Conservation (phyloP, 30 jellyfish, hydroid and myxozoan genomes). For the Chrysaora quinquecirrha region DNA sequence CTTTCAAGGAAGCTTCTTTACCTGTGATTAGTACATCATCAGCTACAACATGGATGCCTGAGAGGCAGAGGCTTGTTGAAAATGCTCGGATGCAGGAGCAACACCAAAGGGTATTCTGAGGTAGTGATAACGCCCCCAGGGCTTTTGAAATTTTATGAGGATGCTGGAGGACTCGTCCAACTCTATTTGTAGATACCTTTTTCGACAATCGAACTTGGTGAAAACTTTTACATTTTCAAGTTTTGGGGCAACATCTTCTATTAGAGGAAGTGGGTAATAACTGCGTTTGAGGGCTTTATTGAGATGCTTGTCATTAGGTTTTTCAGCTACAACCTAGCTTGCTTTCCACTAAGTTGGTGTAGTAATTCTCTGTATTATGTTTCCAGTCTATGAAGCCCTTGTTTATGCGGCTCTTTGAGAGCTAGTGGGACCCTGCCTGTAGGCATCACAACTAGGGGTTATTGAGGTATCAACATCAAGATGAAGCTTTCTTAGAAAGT, state of each 20-base stretch:
- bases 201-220: conserved; percentile 30
- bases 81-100: conserved; percentile 50
- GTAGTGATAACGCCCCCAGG: conserved; percentile 40
- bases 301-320: conserved; percentile 51
- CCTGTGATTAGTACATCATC: conserved; percentile 43
- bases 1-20: conserved; percentile 29
- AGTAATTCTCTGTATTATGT: conserved; percentile 40
- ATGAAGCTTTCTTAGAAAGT: no score
- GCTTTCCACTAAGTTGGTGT: conserved; percentile 65
- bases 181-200: conserved; percentile 29
- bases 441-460: no score
- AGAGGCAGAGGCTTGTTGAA: conserved; percentile 42
- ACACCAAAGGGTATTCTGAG: conserved; percentile 37
- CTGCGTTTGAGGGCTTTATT: conserved; percentile 43
- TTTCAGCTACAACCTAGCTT: conserved; percentile 5
- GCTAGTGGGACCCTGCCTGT: no score
- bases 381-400: no score
- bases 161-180: conserved; percentile 22
- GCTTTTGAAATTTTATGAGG: conserved; percentile 37
- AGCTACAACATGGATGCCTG: conserved; percentile 34
- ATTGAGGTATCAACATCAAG: no score
- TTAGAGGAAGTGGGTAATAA: conserved; percentile 33
- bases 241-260: conserved; percentile 42
- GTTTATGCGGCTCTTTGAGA: no score
- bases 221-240: conserved; percentile 19